A percentile compares a stretch with the other conserved stretches of the same genome.
Conservation (phyloP, 2,888 invertebrate genomes). For the Dryocosmus kuriphilus region DNA sequence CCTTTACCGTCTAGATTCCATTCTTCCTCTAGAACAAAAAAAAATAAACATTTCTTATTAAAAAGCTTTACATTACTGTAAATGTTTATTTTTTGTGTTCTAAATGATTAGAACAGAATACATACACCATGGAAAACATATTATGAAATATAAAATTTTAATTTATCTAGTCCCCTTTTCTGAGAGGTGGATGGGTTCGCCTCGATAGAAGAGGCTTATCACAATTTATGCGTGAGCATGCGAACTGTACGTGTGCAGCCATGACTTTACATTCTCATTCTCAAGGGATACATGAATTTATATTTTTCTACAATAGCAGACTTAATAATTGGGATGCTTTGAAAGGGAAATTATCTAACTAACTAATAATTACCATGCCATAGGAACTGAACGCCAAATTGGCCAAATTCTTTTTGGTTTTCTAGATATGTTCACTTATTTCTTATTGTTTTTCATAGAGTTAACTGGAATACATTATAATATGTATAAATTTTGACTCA, state of each 20-base stretch:
- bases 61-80: too few relatives aligned
- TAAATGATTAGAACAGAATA: constrained; percentile 23
- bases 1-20: constrained; percentile 82
- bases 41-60: too few relatives aligned
- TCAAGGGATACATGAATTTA: constrained; percentile 62
- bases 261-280: constrained; percentile 53
- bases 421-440: neutral
- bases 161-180: neutral
- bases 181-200: neutral
- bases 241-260: constrained; percentile 47
- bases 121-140: neutral
- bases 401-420: neutral
- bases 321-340: constrained; percentile 30
- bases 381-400: constrained; percentile 12
- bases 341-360: constrained; percentile 29
- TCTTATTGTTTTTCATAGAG: too few relatives aligned
- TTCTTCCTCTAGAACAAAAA: constrained; percentile 80
- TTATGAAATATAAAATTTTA: neutral
- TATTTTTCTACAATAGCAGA: constrained; percentile 44
- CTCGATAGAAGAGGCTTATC: constrained; percentile 21
- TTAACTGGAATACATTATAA: too few relatives aligned
- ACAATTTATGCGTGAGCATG: constrained; percentile 39
- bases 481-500: neutral
- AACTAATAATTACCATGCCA: constrained; percentile 4
- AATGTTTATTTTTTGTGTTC: constrained; percentile 40